Evolutionary conservation across 2,797 vertebrate genomes (phyloP).

Genomic region (Ptychobarbus kaznakovi): DNA sequence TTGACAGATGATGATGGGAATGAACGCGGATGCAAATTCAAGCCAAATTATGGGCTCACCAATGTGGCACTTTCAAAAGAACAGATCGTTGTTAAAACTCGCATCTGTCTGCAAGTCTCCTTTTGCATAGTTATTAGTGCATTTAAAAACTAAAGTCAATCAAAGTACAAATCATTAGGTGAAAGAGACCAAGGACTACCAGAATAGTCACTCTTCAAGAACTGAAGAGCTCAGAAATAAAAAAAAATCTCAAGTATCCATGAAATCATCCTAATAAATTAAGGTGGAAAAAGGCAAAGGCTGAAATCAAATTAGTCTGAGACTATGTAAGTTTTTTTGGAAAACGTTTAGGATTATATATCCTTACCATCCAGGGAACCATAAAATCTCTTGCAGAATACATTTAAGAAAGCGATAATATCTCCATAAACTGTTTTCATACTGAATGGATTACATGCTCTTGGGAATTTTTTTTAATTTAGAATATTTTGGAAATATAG

Average conservation of each 20-base stretch:
- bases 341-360: background rate
- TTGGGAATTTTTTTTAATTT: background rate
- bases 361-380: background rate
- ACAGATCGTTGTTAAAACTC: conserved; percentile 26
- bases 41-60: conserved; percentile 11
- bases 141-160: conserved; percentile 17
- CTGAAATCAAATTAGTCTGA: background rate
- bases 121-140: conserved; percentile 40
- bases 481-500: background rate
- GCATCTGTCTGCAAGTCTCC: conserved; percentile 12
- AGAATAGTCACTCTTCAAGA: background rate
- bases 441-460: background rate
- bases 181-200: conserved; percentile 13
- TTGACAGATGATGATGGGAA: conserved; percentile 20
- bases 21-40: background rate
- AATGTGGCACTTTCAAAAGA: conserved; percentile 32
- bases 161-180: background rate
- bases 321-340: fast-evolving
- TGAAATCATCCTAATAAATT: background rate
- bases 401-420: background rate
- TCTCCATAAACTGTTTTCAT: background rate
- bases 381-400: background rate
- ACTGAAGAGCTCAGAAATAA: background rate
- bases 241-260: background rate
- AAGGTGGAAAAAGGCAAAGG: background rate